Conservation (phyloP, 2,797 vertebrate species). For the Coilia nasus region DNA sequence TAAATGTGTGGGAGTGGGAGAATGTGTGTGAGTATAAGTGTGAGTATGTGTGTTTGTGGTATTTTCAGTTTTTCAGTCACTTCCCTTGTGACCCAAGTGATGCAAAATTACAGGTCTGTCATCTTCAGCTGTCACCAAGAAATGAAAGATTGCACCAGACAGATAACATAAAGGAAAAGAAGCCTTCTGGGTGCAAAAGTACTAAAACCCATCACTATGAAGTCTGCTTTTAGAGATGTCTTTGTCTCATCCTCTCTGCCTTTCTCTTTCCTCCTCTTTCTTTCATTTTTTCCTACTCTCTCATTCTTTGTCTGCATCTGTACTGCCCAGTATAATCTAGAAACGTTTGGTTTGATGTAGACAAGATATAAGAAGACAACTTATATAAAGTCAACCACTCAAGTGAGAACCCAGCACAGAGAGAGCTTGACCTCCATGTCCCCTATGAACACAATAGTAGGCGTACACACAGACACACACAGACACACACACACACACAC, state of each 20-base stretch:
- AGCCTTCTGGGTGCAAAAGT: background rate
- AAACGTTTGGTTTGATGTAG: background rate
- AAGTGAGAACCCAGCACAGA: background rate
- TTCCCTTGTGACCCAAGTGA: background rate
- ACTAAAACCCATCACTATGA: background rate
- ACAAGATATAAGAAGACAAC: no score
- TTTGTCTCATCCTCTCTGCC: background rate
- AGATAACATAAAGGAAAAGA: background rate
- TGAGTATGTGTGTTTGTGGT: constrained; percentile 8
- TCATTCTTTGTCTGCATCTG: background rate
- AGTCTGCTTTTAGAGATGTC: background rate
- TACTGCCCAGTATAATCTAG: background rate
- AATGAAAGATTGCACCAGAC: background rate
- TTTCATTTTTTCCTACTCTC: background rate
- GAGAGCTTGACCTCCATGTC: background rate
- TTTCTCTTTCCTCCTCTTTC: background rate
- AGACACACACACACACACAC: background rate
- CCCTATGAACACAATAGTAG: background rate
- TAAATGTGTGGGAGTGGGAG: constrained; percentile 12
- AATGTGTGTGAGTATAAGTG: background rate
- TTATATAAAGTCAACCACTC: background rate
- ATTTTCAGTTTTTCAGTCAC: background rate
- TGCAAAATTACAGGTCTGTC: background rate
- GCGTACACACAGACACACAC: background rate
- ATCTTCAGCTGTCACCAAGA: background rate